These are phyloP conservation scores for Cladopsammia gracilis DNA, from an alignment of 64 coral and sea anemone genomes.

Conservation along the genomic window DNA sequence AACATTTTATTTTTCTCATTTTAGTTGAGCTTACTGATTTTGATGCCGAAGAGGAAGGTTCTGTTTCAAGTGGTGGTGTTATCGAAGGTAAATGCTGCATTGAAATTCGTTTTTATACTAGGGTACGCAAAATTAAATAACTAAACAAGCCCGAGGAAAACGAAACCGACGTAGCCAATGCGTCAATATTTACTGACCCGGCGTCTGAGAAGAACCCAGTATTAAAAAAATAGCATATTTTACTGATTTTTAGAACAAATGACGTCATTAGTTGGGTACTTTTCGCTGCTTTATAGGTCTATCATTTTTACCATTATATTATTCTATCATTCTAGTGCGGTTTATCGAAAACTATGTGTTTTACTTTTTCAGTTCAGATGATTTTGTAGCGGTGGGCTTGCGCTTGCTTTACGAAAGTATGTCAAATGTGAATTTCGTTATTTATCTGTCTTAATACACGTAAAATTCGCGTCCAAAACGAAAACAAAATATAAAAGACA, in stretches of 20 bases:
- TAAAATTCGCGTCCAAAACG: background rate
- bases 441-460: too few relatives aligned
- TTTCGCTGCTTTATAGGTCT: conserved; percentile 25
- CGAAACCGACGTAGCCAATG: background rate
- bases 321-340: conserved; percentile 11
- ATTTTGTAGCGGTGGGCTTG: background rate
- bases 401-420: conserved; percentile 4
- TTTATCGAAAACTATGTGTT: conserved; percentile 45
- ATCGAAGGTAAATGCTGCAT: conserved; percentile 44
- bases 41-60: conserved; percentile 27
- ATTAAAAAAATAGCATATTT: conserved; percentile 16
- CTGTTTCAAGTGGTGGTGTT: background rate
- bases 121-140: conserved; percentile 9
- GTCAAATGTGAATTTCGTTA: too few relatives aligned
- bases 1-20: conserved; percentile 4
- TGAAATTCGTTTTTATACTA: background rate
- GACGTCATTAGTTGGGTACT: background rate
- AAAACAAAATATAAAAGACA: conserved; percentile 5
- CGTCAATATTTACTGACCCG: conserved; percentile 3
- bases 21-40: conserved; percentile 9
- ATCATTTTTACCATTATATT: conserved; percentile 26
- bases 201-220: conserved; percentile 13
- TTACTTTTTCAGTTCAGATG: conserved; percentile 41
- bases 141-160: conserved; percentile 26
- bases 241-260: conserved; percentile 25